Evolutionary conservation across 2,797 vertebrate genomes (phyloP).

Genomic region (Gadopsis bispinosus): DNA sequence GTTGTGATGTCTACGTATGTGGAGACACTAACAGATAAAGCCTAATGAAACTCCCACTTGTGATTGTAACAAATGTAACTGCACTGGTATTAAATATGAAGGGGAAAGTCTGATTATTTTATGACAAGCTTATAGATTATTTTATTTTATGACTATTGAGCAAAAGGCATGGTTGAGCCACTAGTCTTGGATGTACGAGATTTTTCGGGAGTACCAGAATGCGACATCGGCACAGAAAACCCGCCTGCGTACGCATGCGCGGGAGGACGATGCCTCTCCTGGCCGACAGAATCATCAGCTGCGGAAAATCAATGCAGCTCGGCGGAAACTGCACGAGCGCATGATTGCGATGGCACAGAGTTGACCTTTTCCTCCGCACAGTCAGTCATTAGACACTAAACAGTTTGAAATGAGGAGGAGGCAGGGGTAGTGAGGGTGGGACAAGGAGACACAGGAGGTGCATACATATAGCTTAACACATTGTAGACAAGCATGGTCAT

Average conservation of each 20-base stretch:
- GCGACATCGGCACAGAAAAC: slow-evolving; percentile 17
- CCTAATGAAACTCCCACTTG: neutral
- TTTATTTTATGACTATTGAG: neutral
- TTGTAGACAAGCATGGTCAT: neutral
- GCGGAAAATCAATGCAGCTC: slow-evolving; percentile 43
- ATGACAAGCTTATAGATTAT: too few relatives aligned
- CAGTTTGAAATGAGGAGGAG: neutral
- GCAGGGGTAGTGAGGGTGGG: neutral
- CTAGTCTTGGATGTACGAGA: neutral
- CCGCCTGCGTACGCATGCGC: slow-evolving; percentile 81
- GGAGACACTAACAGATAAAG: neutral
- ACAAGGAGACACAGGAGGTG: too few relatives aligned
- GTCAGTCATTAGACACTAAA: neutral
- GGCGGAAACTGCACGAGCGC: slow-evolving; percentile 19
- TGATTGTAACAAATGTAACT: neutral
- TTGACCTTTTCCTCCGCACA: neutral
- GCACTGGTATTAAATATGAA: neutral
- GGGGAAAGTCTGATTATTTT: neutral
- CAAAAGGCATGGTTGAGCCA: accelerated
- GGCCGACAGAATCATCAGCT: slow-evolving; percentile 25
- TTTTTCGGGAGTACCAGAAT: slow-evolving; percentile 30
- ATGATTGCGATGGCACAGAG: slow-evolving; percentile 34
- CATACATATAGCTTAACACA: neutral
- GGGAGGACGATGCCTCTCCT: neutral
- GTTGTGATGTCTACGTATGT: neutral